Conservation (phyloP, 64 coral and sea anemone species). For the Trachythela sp. region DNA sequence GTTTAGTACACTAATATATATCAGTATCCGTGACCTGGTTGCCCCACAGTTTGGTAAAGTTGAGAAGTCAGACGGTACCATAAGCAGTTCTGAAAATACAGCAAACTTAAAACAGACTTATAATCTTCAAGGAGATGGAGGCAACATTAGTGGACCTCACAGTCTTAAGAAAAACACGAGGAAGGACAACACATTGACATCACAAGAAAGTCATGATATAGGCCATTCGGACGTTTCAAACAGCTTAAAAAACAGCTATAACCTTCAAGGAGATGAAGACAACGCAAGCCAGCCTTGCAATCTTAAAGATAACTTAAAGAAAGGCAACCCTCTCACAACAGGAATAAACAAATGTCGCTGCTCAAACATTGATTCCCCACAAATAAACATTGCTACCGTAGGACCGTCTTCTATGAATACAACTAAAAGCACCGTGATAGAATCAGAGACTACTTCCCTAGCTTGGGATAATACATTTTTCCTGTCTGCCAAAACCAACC, state of each 20-base stretch:
- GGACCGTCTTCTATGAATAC: not conserved
- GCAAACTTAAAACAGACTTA: not conserved
- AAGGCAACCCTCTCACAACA: too few species aligned
- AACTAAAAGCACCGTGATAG: not conserved
- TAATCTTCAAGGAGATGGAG: not conserved
- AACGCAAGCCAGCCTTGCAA: too few species aligned
- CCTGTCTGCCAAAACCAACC: not conserved
- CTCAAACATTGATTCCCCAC: not conserved
- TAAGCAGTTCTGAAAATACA: not conserved
- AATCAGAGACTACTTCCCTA: not conserved
- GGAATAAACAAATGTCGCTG: too few species aligned
- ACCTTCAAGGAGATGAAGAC: too few species aligned
- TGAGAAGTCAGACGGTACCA: not conserved
- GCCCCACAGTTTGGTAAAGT: constrained; percentile 91
- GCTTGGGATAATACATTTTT: not conserved
- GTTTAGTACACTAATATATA: constrained; percentile 76
- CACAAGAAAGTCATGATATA: too few species aligned
- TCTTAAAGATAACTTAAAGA: too few species aligned
- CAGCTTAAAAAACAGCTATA: too few species aligned
- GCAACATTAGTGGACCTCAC: too few species aligned
- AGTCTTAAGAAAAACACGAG: too few species aligned
- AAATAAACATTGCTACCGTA: not conserved
- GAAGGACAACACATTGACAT: too few species aligned
- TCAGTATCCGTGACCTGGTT: constrained; percentile 53
- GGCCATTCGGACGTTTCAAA: too few species aligned